These are phyloP conservation scores for Cephalophus harveyi DNA, from an alignment of 2,113 vertebrate species.

Conservation along the genomic window DNA sequence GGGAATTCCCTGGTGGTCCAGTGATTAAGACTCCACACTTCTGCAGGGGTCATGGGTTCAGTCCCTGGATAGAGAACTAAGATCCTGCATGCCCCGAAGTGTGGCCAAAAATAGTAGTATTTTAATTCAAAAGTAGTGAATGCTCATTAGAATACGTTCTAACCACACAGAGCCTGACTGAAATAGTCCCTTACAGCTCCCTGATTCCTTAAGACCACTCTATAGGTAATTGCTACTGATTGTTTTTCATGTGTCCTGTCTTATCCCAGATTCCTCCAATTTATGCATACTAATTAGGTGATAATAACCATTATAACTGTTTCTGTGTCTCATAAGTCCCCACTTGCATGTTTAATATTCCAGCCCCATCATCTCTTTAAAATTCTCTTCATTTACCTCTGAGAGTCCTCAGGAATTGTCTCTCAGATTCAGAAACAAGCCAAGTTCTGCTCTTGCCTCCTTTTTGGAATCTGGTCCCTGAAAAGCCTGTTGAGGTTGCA, in stretches of 20 bases:
- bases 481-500: background rate
- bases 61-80: background rate
- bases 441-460: background rate
- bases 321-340: background rate
- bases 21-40: background rate
- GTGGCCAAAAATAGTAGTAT: background rate
- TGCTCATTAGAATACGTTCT: background rate
- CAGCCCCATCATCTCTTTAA: background rate
- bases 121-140: background rate
- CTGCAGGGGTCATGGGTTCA: background rate
- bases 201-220: background rate
- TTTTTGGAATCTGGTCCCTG: background rate
- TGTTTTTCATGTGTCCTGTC: background rate
- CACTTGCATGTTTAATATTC: background rate
- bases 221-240: background rate
- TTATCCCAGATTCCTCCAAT: background rate
- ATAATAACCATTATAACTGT: background rate
- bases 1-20: background rate
- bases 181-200: background rate
- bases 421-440: conserved; percentile 28
- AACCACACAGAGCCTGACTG: background rate
- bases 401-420: background rate
- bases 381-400: background rate
- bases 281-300: background rate
- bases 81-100: background rate